Base-by-base conservation (phyloP, 2,888 invertebrate species). In the Polietes domitor region DNA sequence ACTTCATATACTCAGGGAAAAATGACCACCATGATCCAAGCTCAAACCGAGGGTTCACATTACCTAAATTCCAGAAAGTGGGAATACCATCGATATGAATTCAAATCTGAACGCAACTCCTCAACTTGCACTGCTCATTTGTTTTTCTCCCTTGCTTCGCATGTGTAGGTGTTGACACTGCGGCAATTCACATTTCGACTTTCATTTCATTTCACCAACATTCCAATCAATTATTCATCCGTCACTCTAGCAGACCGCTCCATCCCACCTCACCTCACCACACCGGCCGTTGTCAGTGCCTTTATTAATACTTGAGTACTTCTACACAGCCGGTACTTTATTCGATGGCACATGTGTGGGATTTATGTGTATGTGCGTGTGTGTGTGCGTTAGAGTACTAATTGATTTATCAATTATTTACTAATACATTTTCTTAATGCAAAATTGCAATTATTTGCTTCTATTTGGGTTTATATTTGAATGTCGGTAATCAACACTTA, bases 381-480 rank as follows among this genome's bases (percentile, higher is more conserved):
- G n/a, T 61, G 1, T 63, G 2, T 17, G 21, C 12, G 9, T 12
- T 19, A 24, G 10, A 68, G 43, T 68, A 68, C 68, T 68, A 68
- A 68, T 68, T 41, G 68, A 68, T 68, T 68, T 43, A 43, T 68
- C 68, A 68, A 68, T 68, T 68, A 68, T 68, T 68, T 68, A 68
- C 43, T 43, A 68, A 68, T 68, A 24, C 68, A 68, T 68, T 68
- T 68, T 7, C 68, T 68, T 68, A 68, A 68, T 68, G 68, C 24
- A 68, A 68, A 68, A 68, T 68, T n/a, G 37, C 43, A 68, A 68
- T 68, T 68, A 68, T 68, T 68, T 68, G 68, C 68, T 12, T 43
- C 9, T 24, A 37, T 68, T 68, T 24, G 43, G 41, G 19, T 43
- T 24, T 19, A 43, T 15, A 68, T 68, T 37, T 43, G 43, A n/a